Evolutionary conservation across 2,888 invertebrate species (phyloP), one percentile per base, ranked within the genome.

Genomic region (Dolomedes plantarius): DNA sequence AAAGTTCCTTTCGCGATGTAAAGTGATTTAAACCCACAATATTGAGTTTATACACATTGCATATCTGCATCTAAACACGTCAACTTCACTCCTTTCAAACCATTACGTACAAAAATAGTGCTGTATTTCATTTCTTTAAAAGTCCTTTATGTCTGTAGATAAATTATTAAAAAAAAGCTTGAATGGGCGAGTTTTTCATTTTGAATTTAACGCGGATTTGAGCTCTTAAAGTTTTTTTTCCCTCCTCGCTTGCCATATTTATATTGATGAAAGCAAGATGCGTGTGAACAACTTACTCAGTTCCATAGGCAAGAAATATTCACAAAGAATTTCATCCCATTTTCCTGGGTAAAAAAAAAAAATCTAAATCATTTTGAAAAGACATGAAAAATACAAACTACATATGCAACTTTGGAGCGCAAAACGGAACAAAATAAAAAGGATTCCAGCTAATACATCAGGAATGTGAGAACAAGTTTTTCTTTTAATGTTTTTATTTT

Each of bases 391-490:
- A 56, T 56, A 19, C 56, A 56, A 16, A 5, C 16, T 46, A 19
- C 56, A 56, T 56, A 56, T 56, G 56, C 56, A 16, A 6, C 56
- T 23, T 23, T 56, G 56, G 36, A 65, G 67, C n/a, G n/a, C 16
- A 23, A 67, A 32, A 32, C 67, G 28, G 36, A 29, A 36, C 31
- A 67, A 32, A 67, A 67, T 31, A 67, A 67, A 67, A 67, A 32
- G 32, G 32, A 32, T 32, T 29, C n/a, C 27, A 32, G 67, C 32
- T 32, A 32, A 32, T 32, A 67, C 67, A 67, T 64, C 32, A 46
- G 76, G 71, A 77, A 77, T 77, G 83, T 85, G 83, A 85, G 76
- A 85, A 77, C 83, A 85, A 73, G 83, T 56, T 77, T 75, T 73
- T 69, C 71, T 76, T 41, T 77, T 83, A 71, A 65, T 50, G 32